Evolutionary conservation across 1,140 invertebrate genomes (phyloP), one percentile per base, ranked within the genome.

Genomic region (Bombus huntii): DNA sequence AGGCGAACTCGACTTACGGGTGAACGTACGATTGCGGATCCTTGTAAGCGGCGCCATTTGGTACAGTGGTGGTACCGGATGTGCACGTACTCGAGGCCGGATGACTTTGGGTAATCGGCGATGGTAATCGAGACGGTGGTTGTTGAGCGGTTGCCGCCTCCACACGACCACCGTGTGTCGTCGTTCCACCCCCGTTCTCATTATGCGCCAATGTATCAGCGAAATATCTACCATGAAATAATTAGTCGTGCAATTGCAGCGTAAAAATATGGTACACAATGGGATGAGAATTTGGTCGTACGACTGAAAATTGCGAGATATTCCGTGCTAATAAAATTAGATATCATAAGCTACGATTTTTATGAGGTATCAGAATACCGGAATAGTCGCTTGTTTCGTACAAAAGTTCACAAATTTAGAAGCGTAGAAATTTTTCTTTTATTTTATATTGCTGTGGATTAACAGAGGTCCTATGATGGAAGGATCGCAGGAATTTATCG

Each of bases 161-260:
- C 59, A 92, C 81, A 62, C 93, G 92, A 76, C 81, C 90, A 65
- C 85, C 91, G 75, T 94, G 91, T 88, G 91, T 87, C 53, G 75
- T 28, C 68, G 93, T 81, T 82, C 92, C 90, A 85, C 86, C 86
- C 65, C 93, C 94, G 78, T 93, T 95, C 87, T 96, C 96, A 88
- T 96, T 96, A 88, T 96, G 95, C 2, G 96, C 95, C 31, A 96
- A 93, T 8, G 96, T 96, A 81, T 96, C 96, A 15, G 95, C 96
- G 89, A 96, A 96, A 87, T 96, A 96, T 88, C 96, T 96, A 81
- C 68, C 13, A 28, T 18, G 13, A 37, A 44, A 39, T 10, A 74
- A 53, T 25, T 31, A 74, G 4, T 2, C 13, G 18, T 28, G 13
- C 9, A 70, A 39, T 28, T 0, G 25, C 31, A 22, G 9, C 2